These are phyloP conservation scores for Solen grandis DNA, from an alignment of 1,140 invertebrate genomes.

Conservation along the genomic window DNA sequence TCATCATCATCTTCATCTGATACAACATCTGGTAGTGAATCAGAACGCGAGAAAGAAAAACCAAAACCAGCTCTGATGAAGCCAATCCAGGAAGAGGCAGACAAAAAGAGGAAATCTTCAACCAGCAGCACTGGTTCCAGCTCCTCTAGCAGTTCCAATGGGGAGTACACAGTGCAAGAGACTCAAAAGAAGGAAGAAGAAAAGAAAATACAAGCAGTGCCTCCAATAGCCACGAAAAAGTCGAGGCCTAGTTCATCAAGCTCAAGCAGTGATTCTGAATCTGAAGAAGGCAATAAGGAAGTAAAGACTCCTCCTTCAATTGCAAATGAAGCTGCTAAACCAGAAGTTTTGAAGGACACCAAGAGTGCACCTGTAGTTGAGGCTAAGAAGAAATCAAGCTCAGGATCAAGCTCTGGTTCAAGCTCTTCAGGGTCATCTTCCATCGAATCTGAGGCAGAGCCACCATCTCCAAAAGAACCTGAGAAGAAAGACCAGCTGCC, in stretches of 20 bases:
- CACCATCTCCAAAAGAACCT: background rate
- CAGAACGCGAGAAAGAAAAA: background rate
- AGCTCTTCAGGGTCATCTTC: background rate
- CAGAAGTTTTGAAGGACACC: too few species aligned
- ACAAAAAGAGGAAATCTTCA: background rate
- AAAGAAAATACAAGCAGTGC: background rate
- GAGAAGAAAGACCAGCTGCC: background rate
- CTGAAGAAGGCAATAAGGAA: constrained; percentile 34
- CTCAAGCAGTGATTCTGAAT: background rate
- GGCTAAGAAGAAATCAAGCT: background rate
- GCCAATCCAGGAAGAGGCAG: background rate
- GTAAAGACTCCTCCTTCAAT: too few species aligned
- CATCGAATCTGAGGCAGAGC: background rate
- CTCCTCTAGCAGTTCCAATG: background rate
- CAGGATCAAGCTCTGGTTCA: background rate
- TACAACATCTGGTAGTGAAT: constrained; percentile 14
- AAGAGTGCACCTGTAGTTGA: background rate
- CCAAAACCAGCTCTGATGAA: background rate
- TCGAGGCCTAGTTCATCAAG: background rate
- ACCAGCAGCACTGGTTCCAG: background rate
- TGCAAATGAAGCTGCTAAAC: too few species aligned
- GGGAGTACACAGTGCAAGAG: background rate
- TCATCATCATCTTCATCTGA: constrained; percentile 3
- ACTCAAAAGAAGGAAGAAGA: background rate
- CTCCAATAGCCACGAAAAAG: background rate